phyloP scores from a whole-genome alignment of 2,797 vertebrate genomes.

The Tokudaia tokunoshimensis region DNA sequence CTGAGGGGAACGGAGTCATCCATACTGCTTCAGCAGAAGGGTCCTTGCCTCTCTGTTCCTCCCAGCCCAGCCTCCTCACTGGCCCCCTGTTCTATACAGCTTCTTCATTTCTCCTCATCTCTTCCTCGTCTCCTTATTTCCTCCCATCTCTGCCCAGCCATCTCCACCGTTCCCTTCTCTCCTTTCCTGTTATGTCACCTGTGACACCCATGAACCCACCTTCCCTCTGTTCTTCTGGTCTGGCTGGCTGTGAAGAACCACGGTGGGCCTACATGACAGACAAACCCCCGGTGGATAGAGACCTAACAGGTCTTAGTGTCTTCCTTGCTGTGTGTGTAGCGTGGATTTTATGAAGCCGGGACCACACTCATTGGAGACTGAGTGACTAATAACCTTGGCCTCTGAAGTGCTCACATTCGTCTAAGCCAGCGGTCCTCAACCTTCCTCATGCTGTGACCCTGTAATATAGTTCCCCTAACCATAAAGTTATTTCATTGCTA shows the following conservation, averaged over 20 bases:
- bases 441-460: not conserved
- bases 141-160: not conserved
- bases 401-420: not conserved
- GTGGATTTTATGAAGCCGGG: not conserved
- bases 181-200: not conserved
- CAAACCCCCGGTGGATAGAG: not conserved
- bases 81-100: not conserved
- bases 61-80: rapidly evolving
- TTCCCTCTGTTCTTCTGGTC: not conserved
- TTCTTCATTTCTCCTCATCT: not conserved
- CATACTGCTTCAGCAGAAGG: no score
- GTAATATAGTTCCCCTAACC: not conserved
- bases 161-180: not conserved
- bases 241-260: not conserved
- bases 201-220: rapidly evolving
- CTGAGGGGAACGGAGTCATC: no score
- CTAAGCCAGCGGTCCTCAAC: not conserved
- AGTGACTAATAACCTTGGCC: not conserved
- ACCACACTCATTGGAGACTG: not conserved
- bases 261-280: not conserved
- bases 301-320: rapidly evolving
- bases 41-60: no score
- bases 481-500: not conserved
- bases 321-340: not conserved
- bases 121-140: not conserved